Percentiles rank a stretch among this genome's conserved stretches.
Evolutionary conservation across 1,140 invertebrate species (phyloP).

Genomic region (Drosophila malerkotliana): DNA sequence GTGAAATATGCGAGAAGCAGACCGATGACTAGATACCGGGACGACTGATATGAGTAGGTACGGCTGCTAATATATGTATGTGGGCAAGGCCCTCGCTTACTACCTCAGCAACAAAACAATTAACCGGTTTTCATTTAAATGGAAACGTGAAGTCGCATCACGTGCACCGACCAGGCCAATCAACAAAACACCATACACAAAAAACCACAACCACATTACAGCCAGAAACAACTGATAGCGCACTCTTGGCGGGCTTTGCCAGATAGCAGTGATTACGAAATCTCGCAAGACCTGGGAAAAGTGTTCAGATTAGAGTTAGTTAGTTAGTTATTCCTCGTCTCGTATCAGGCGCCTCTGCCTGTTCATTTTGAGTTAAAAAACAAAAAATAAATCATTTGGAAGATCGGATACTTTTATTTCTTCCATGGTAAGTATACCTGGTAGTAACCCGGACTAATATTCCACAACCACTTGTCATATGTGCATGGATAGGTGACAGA

Average conservation of each 20-base stretch:
- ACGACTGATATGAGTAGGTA: slow-evolving; percentile 9
- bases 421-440: too few species aligned
- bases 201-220: slow-evolving; percentile 11
- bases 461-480: too few species aligned
- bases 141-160: slow-evolving; percentile 39
- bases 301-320: too few species aligned
- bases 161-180: slow-evolving; percentile 24
- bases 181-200: slow-evolving; percentile 8
- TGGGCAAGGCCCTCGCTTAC: background rate
- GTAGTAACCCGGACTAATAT: too few species aligned
- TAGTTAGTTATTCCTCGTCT: too few species aligned
- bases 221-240: slow-evolving; percentile 18
- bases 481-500: background rate
- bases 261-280: slow-evolving; percentile 5
- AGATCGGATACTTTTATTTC: too few species aligned
- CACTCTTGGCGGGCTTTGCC: background rate
- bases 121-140: slow-evolving; percentile 40
- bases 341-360: too few species aligned
- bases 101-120: slow-evolving; percentile 29
- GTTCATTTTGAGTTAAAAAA: too few species aligned
- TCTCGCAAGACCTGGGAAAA: background rate
- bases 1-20: slow-evolving; percentile 15
- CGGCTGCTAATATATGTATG: background rate
- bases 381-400: too few species aligned
- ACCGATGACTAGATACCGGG: slow-evolving; percentile 9